phyloP scores from a whole-genome alignment of 1,140 invertebrate species.

The Melitaea cinxia region DNA sequence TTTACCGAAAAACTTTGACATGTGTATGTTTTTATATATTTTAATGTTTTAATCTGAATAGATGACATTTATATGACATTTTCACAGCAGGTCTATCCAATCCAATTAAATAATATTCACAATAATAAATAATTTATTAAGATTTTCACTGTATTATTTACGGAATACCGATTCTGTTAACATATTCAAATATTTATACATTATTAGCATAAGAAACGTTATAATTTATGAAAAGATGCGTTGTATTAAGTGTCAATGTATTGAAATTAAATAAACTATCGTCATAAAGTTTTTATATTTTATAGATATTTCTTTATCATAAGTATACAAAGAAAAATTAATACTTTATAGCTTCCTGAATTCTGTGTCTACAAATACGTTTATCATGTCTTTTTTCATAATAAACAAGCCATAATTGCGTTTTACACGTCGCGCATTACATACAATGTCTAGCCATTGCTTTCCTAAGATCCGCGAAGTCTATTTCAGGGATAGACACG shows the following conservation, averaged over 20 bases:
- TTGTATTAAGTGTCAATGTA: constrained; percentile 1
- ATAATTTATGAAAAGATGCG: neutral
- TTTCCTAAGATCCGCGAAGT: no score
- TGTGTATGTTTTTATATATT: no score
- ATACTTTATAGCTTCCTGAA: neutral
- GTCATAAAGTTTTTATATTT: no score
- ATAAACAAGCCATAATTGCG: no score
- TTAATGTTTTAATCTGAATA: neutral
- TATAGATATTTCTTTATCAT: no score
- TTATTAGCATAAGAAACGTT: neutral
- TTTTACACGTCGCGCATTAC: no score
- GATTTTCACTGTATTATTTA: constrained; percentile 1
- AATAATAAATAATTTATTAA: constrained; percentile 7
- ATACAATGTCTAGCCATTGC: no score
- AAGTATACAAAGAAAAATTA: neutral
- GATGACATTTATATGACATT: neutral
- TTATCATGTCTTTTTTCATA: no score
- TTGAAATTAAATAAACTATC: neutral
- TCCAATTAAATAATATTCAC: neutral
- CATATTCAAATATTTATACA: neutral
- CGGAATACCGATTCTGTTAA: neutral
- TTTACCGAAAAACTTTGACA: no score
- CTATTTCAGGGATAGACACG: no score
- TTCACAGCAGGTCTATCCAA: neutral
- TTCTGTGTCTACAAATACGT: no score